phyloP scores from a whole-genome alignment of 92 coral and sea anemone genomes.

The Phymanthus crucifer region DNA sequence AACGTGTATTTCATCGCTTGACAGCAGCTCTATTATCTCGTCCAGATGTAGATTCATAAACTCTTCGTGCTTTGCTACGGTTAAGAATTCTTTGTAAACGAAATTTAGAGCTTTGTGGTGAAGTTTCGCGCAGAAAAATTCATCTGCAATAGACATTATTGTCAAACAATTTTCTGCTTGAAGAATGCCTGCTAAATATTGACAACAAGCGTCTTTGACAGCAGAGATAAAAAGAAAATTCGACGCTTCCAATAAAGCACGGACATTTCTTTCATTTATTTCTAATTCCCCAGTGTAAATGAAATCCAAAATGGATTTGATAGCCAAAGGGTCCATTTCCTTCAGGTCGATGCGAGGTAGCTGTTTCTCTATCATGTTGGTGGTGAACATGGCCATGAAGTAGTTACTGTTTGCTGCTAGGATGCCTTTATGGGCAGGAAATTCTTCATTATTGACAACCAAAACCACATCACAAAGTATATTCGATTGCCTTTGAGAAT shows the following conservation, averaged over 20 bases:
- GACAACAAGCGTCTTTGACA: constrained; percentile 68
- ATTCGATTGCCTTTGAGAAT: constrained; percentile 64
- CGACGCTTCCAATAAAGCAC: constrained; percentile 76
- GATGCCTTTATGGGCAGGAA: constrained; percentile 89
- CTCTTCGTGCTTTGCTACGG: constrained; percentile 60
- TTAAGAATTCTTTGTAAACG: constrained; percentile 46
- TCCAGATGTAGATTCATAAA: constrained; percentile 49
- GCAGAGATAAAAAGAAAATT: constrained; percentile 65
- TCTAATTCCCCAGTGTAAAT: constrained; percentile 79
- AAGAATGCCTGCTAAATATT: constrained; percentile 57
- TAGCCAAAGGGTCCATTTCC: constrained; percentile 57
- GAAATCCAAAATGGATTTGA: constrained; percentile 65
- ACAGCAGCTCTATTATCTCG: constrained; percentile 52
- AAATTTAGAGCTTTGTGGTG: constrained; percentile 53
- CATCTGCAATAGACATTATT: constrained; percentile 77
- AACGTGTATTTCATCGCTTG: constrained; percentile 77
- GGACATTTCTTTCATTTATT: constrained; percentile 61
- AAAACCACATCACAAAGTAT: constrained; percentile 78
- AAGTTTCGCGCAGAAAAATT: constrained; percentile 59
- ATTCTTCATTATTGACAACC: constrained; percentile 65
- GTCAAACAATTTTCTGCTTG: constrained; percentile 70
- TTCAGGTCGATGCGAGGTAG: constrained; percentile 50
- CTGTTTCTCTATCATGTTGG: constrained; percentile 81
- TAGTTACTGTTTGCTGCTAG: constrained; percentile 86
- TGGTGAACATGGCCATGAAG: constrained; percentile 88